phyloP scores from a whole-genome alignment of 1,140 invertebrate species.

The Zophobas atratus region DNA sequence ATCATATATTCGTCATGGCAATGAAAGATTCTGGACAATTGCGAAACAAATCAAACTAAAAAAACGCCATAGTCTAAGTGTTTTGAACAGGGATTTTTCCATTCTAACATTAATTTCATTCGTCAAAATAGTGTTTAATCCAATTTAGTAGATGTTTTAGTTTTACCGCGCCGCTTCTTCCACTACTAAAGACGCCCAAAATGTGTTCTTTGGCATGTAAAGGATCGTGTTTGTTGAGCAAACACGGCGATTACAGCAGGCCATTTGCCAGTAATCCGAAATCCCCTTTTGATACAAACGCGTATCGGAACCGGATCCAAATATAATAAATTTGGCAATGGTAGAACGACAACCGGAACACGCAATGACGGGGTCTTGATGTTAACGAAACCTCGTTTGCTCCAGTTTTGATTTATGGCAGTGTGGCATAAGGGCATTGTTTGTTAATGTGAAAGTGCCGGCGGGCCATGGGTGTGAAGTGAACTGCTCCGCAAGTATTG shows the following conservation, averaged over 20 bases:
- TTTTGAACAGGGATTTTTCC: no score
- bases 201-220: neutral
- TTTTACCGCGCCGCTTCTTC: no score
- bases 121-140: no score
- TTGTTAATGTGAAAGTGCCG: constrained; percentile 49
- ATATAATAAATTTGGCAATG: constrained; percentile 16
- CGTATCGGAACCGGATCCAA: constrained; percentile 18
- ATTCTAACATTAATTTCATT: no score
- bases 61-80: no score
- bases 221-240: neutral
- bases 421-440: constrained; percentile 49
- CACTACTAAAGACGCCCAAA: neutral
- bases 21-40: no score
- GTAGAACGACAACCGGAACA: constrained; percentile 11
- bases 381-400: constrained; percentile 34
- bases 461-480: constrained; percentile 47
- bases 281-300: constrained; percentile 4
- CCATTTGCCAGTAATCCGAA: constrained; percentile 1
- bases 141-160: no score
- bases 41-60: no score
- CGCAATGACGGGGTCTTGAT: constrained; percentile 21
- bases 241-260: neutral
- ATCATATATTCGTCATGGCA: no score
- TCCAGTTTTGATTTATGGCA: constrained; percentile 51
- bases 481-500: constrained; percentile 50